These are phyloP conservation scores for Falco rusticolus DNA, from an alignment of 2,797 vertebrate species.

Conservation along the genomic window DNA sequence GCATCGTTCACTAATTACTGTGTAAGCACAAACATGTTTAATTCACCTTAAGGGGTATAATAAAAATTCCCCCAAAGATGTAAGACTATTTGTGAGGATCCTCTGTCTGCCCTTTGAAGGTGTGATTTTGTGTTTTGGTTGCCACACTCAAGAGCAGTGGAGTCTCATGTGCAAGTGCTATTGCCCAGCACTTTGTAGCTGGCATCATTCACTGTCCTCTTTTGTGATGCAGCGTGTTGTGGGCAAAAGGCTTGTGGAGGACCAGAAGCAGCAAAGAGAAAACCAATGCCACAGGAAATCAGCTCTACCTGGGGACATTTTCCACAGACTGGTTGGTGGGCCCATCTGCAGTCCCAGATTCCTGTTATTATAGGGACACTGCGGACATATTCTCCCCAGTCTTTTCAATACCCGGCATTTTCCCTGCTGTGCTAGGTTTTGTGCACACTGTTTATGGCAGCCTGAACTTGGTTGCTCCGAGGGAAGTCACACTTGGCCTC, in stretches of 20 bases:
- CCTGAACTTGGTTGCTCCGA: neutral
- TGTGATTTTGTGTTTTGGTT: neutral
- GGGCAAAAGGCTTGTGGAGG: neutral
- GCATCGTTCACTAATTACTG: neutral
- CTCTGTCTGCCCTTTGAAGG: neutral
- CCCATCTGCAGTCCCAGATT: neutral
- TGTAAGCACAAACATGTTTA: neutral
- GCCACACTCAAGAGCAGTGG: rapidly evolving
- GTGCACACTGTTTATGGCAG: neutral
- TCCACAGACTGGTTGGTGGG: neutral
- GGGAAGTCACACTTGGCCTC: neutral
- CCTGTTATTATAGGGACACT: neutral
- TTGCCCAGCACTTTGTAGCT: neutral
- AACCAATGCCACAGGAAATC: neutral
- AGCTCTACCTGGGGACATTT: neutral
- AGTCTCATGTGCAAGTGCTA: neutral
- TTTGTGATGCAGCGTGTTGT: neutral
- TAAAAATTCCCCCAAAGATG: neutral
- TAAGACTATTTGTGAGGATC: neutral
- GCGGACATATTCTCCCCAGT: neutral
- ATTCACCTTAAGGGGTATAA: neutral
- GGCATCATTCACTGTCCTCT: neutral
- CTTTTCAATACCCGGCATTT: neutral
- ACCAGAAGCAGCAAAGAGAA: neutral
- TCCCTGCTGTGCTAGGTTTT: neutral